A percentile compares a stretch with the other conserved stretches of the same genome.
Conservation (phyloP, 2,888 invertebrate species). For the Clanis bilineata region DNA sequence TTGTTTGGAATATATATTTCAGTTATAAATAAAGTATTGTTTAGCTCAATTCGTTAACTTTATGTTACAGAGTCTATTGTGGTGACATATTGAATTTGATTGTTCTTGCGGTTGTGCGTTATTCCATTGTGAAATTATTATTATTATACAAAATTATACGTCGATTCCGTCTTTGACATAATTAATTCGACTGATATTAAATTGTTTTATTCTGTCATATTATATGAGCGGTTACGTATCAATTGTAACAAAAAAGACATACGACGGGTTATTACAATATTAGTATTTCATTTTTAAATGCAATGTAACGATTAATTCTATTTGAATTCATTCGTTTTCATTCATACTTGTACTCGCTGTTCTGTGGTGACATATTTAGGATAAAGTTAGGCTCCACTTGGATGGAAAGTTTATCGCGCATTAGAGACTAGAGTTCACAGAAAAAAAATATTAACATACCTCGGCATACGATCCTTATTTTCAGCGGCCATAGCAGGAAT, state of each 20-base stretch:
- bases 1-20: constrained; percentile 21
- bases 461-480: too few species aligned
- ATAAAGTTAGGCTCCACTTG: background rate
- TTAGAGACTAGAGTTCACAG: too few species aligned
- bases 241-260: background rate
- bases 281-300: constrained; percentile 17
- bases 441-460: too few species aligned
- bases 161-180: constrained; percentile 70
- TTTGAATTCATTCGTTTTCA: constrained; percentile 29
- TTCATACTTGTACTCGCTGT: constrained; percentile 53
- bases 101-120: constrained; percentile 71
- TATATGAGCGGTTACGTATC: background rate
- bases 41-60: constrained; percentile 73
- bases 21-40: constrained; percentile 40
- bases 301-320: constrained; percentile 15
- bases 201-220: constrained; percentile 24
- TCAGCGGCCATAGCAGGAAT: too few species aligned
- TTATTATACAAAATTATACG: constrained; percentile 46
- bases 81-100: constrained; percentile 43
- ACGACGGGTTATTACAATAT: constrained; percentile 16
- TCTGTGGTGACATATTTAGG: constrained; percentile 49
- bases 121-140: constrained; percentile 54
- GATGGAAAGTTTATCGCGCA: too few species aligned
- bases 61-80: constrained; percentile 64
- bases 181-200: constrained; percentile 43